A percentile compares a stretch with the other conserved stretches of the same genome.
Conservation (phyloP, 2,888 invertebrate genomes). For the Endotricha flammealis region DNA sequence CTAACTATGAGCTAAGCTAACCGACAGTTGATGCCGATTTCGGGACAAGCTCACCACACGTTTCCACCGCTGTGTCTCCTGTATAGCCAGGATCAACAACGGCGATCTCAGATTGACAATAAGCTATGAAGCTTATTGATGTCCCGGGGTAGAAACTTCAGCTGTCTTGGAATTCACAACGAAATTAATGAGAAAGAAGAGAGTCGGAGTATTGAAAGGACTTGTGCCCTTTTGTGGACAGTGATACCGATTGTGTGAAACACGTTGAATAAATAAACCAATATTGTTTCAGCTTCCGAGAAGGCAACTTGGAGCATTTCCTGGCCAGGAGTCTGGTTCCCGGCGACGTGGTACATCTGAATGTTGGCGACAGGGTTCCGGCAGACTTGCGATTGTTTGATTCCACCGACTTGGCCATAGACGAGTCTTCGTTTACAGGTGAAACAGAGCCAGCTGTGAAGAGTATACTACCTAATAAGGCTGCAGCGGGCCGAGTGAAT, state of each 20-base stretch:
- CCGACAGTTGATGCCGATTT: too few relatives aligned
- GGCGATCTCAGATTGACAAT: too few relatives aligned
- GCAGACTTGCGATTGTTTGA: slow-evolving; percentile 97
- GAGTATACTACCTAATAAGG: slow-evolving; percentile 81
- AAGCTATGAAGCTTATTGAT: too few relatives aligned
- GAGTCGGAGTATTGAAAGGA: too few relatives aligned
- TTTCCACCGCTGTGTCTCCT: too few relatives aligned
- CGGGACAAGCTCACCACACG: too few relatives aligned
- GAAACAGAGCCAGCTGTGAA: slow-evolving; percentile 96
- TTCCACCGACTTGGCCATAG: slow-evolving; percentile 93
- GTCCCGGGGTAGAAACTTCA: too few relatives aligned
- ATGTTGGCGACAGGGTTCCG: slow-evolving; percentile 97
- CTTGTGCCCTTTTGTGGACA: too few relatives aligned
- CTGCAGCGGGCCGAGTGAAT: slow-evolving; percentile 81
- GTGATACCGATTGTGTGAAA: not conserved
- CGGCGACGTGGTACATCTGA: slow-evolving; percentile 95
- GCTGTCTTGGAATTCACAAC: too few relatives aligned
- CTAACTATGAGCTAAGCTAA: too few relatives aligned
- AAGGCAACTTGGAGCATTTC: slow-evolving; percentile 92
- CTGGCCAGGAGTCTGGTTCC: slow-evolving; percentile 97
- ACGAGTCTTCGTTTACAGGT: slow-evolving; percentile 99
- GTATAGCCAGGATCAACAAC: too few relatives aligned
- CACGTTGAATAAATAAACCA: not conserved
- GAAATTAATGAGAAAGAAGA: too few relatives aligned
- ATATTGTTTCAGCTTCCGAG: slow-evolving; percentile 83